Evolutionary conservation across 2,113 vertebrate genomes (phyloP).

Genomic region (Atractosteus spatula): DNA sequence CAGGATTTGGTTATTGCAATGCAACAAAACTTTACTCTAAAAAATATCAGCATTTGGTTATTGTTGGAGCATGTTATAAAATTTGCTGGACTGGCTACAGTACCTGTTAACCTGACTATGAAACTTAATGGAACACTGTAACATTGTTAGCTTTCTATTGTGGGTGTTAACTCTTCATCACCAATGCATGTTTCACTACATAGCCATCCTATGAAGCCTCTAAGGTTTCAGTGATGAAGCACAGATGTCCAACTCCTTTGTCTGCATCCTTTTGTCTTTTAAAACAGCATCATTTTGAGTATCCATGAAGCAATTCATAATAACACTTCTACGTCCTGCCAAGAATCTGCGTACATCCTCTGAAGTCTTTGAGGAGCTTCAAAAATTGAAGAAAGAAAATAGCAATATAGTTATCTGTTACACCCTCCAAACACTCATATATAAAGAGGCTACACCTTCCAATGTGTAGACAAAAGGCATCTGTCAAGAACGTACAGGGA

Average conservation of each 20-base stretch:
- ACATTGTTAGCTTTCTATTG: conserved; percentile 38
- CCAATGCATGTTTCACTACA: conserved; percentile 9
- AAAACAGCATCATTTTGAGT: neutral
- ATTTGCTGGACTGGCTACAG: neutral
- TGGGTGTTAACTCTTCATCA: conserved; percentile 23
- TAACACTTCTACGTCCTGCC: neutral
- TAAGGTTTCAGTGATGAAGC: neutral
- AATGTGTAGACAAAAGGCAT: neutral
- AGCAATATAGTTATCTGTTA: no score
- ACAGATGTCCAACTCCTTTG: neutral
- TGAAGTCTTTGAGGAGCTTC: neutral
- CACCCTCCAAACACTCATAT: no score
- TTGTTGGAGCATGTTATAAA: conserved; percentile 42
- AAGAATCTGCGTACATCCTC: neutral
- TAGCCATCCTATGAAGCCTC: conserved; percentile 11
- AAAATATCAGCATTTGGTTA: conserved; percentile 65
- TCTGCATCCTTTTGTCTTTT: neutral
- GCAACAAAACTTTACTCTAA: conserved; percentile 49
- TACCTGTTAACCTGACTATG: conserved; percentile 1
- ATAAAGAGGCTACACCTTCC: neutral
- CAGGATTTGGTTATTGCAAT: conserved; percentile 35
- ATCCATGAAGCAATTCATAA: neutral
- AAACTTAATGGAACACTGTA: conserved; percentile 32
- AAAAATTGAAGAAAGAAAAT: neutral
- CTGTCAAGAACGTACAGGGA: neutral